phyloP scores from a whole-genome alignment of 2,797 vertebrate species.

The Enteromius trimaculatus region DNA sequence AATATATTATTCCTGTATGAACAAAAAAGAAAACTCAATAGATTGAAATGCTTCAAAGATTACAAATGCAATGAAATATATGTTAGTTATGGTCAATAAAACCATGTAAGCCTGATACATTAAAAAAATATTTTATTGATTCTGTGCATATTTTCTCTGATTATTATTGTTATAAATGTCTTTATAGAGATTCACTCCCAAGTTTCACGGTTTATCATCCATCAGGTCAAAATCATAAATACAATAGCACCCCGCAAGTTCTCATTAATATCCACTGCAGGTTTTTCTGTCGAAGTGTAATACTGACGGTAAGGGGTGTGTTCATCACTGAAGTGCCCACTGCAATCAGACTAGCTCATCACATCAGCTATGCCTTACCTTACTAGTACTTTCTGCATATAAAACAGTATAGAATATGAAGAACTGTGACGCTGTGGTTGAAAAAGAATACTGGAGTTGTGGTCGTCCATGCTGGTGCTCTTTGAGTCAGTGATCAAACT shows the following conservation, averaged over 20 bases:
- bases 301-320: not conserved
- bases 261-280: not conserved
- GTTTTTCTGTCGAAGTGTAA: conserved; percentile 4
- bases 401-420: not conserved
- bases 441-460: conserved; percentile 33
- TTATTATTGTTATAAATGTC: not conserved
- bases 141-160: not conserved
- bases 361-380: not conserved
- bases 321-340: not conserved
- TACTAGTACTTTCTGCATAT: not conserved
- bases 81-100: not conserved
- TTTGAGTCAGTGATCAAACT: conserved; percentile 54
- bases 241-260: not conserved
- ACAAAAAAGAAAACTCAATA: not conserved
- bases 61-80: not conserved
- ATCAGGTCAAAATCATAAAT: not conserved
- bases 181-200: not conserved
- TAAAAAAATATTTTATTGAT: not conserved
- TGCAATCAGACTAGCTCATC: not conserved
- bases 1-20: not conserved
- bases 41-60: not conserved
- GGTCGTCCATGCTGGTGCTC: conserved; percentile 46
- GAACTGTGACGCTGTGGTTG: conserved; percentile 9
- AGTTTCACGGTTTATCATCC: not conserved
- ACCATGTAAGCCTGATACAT: not conserved